Conservation (phyloP, 2,888 invertebrate genomes). For the Ophioninae sp. region DNA sequence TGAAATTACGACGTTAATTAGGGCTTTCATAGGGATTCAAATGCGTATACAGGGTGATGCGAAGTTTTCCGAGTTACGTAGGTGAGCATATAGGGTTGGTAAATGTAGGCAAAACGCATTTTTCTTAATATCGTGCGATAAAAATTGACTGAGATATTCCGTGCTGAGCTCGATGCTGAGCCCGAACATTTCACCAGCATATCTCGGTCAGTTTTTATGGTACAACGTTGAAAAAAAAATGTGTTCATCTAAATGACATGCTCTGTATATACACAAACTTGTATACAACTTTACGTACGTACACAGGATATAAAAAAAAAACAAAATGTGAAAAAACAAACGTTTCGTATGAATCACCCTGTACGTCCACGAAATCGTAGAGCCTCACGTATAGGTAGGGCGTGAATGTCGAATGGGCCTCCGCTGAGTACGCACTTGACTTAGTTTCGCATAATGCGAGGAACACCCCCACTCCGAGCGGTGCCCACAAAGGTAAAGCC, state of each 20-base stretch:
- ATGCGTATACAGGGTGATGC: conserved; percentile 12
- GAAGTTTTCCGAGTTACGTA: neutral
- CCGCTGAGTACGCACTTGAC: conserved; percentile 62
- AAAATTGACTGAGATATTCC: neutral
- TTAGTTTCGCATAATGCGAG: conserved; percentile 65
- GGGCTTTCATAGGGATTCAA: conserved; percentile 67
- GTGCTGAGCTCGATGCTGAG: neutral
- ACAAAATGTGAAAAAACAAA: too few relatives aligned
- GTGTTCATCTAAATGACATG: too few relatives aligned
- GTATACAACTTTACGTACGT: too few relatives aligned
- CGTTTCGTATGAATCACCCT: neutral
- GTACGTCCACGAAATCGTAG: neutral
- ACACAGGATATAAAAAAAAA: too few relatives aligned
- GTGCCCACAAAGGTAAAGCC: neutral
- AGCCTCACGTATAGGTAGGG: neutral
- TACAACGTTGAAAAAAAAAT: too few relatives aligned
- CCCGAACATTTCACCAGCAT: too few relatives aligned
- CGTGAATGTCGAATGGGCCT: conserved; percentile 34
- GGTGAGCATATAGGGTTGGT: neutral
- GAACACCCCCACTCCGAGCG: conserved; percentile 54
- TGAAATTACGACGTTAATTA: conserved; percentile 72
- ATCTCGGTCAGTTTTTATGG: too few relatives aligned
- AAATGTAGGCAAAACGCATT: neutral
- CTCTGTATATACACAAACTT: too few relatives aligned
- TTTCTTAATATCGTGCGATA: neutral